These are phyloP conservation scores for Riptortus pedestris DNA, from an alignment of 1,140 invertebrate genomes.

Conservation along the genomic window DNA sequence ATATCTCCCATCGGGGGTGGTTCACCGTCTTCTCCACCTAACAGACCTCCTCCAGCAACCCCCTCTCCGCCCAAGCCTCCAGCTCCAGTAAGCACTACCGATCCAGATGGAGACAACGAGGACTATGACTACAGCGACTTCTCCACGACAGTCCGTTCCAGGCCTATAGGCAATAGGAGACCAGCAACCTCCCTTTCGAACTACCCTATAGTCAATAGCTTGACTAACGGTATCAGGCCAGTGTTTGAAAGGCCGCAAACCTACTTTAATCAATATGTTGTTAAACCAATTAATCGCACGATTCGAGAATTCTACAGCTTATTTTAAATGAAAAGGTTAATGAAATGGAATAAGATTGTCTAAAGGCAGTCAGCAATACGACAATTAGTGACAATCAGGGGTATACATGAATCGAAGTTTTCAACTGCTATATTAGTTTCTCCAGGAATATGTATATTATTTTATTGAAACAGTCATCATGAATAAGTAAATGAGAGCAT, in stretches of 20 bases:
- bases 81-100: not conserved
- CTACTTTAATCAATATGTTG: not conserved
- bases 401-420: too few relatives aligned
- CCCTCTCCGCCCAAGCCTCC: not conserved
- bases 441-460: too few relatives aligned
- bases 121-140: constrained; percentile 11
- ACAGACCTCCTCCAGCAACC: not conserved
- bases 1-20: not conserved
- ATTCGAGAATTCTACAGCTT: constrained; percentile 1
- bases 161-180: not conserved
- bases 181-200: not conserved
- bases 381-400: too few relatives aligned
- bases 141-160: not conserved
- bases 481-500: too few relatives aligned
- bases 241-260: constrained; percentile 4
- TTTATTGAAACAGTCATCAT: too few relatives aligned
- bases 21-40: not conserved
- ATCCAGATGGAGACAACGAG: not conserved
- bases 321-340: not conserved
- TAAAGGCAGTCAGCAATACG: too few relatives aligned
- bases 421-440: too few relatives aligned
- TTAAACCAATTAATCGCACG: not conserved
- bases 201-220: not conserved
- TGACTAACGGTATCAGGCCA: not conserved
- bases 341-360: too few relatives aligned